These are phyloP conservation scores for Trachemys scripta DNA, from an alignment of 2,113 vertebrate species.

Conservation along the genomic window DNA sequence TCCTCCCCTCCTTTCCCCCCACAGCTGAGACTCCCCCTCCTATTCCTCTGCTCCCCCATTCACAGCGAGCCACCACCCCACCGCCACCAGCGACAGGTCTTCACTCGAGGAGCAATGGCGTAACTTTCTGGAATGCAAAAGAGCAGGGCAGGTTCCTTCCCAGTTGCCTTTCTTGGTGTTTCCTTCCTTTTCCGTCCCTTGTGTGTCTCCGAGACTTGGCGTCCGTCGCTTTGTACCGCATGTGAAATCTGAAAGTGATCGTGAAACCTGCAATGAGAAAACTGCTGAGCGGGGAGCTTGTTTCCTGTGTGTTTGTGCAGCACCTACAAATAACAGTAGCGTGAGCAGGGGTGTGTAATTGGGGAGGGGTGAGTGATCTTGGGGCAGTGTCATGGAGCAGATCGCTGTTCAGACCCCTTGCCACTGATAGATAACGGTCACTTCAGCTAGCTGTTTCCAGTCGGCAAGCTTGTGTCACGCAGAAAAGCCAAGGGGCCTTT, in stretches of 20 bases:
- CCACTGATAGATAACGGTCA: too few species aligned
- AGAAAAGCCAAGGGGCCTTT: background rate
- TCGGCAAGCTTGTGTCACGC: background rate
- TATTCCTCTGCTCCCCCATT: background rate
- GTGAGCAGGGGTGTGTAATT: background rate
- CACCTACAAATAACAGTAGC: background rate
- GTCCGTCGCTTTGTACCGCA: background rate
- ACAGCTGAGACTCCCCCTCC: background rate
- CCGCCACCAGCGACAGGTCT: background rate
- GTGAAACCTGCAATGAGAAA: background rate
- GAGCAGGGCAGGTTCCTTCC: background rate
- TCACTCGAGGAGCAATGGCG: background rate
- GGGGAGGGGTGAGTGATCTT: background rate
- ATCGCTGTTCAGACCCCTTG: background rate
- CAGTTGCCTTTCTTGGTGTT: background rate
- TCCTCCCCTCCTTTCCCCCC: too few species aligned
- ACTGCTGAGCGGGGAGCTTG: background rate
- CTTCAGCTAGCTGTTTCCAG: background rate
- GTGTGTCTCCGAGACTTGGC: background rate
- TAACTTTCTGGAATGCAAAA: background rate
- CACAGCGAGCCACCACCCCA: too few species aligned
- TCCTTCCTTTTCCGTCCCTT: background rate
- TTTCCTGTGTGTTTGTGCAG: background rate
- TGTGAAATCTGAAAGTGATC: background rate
- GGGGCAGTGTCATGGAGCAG: background rate